Base-by-base conservation (phyloP, 2,113 vertebrate genomes). In the Balaeniceps rex region DNA sequence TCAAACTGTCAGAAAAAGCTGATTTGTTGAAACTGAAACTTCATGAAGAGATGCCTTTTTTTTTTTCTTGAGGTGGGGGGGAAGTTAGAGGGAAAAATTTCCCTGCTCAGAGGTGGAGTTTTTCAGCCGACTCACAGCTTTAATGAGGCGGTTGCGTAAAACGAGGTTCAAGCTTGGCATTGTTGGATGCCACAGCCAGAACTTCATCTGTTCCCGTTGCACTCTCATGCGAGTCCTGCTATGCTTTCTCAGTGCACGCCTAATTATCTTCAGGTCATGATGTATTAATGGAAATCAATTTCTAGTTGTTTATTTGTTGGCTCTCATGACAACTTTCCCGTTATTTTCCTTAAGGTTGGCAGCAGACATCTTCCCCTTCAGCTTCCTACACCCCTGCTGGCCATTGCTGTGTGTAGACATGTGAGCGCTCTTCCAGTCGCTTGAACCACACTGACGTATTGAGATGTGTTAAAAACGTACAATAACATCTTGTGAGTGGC, bases 371-470 rank as follows among this genome's bases (percentile, higher is more conserved):
- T 69, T 2, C 28, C 16, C 19, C 42, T 28, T 14, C 4, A 2
- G 16, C 64, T 61, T 55, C 29, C 55, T 38, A 8, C 14, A 6
- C 11, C 34, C 23, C 14, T 10, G 36, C 12, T 55, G 44, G 40
- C 72, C 4, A 3, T 1, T 7, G 60, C 42, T 44, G 19, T 1
- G 1, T 16, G 49, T 12, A 38, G 61, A 34, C 24, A 23, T 3
- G 1, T 3, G 9, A 40, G 7, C 10, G 0, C 11, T 61, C 17
- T 28, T 64, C n/a, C 47, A 19, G 33, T 36, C 19, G 51, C 19
- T 21, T 7, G 31, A 74, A 21, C 22, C 1, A 0, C 4, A 3
- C 21, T 0, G 14, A 11, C 4, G 10, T 0, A 14, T 31, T 3
- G 3, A 61, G 51, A 19, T 2, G 3, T 1, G 17, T 28, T 68